phyloP scores from a whole-genome alignment of 1,140 invertebrate species.

The Heliconius congener region DNA sequence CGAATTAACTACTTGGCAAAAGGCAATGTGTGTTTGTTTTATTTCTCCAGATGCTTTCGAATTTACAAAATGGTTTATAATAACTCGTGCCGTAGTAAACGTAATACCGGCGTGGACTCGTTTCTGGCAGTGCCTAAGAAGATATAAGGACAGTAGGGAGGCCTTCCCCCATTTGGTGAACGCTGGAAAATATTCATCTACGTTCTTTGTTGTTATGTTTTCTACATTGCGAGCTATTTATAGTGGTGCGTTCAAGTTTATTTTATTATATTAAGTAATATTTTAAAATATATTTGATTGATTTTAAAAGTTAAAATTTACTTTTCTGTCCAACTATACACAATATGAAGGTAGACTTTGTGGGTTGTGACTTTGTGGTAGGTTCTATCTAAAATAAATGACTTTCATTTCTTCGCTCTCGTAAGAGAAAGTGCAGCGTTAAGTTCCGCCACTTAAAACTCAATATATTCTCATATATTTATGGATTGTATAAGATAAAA shows the following conservation, averaged over 20 bases:
- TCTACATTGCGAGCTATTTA: constrained; percentile 86
- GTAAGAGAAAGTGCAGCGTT: too few species aligned
- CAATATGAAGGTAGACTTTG: too few species aligned
- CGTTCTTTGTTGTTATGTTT: constrained; percentile 96
- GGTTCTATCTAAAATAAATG: too few species aligned
- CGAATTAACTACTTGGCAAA: too few species aligned
- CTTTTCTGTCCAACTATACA: too few species aligned
- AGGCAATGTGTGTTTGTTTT: not conserved
- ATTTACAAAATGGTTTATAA: constrained; percentile 84
- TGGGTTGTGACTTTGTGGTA: too few species aligned
- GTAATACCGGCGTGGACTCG: constrained; percentile 98
- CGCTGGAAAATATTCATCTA: constrained; percentile 99
- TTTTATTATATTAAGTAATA: not conserved
- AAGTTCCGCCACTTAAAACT: too few species aligned
- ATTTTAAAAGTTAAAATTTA: too few species aligned
- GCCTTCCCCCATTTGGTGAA: constrained; percentile 98
- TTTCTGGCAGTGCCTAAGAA: constrained; percentile 97
- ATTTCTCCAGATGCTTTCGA: constrained; percentile 81
- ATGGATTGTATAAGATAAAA: not conserved
- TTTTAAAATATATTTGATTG: too few species aligned
- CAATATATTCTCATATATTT: too few species aligned
- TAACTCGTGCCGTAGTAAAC: constrained; percentile 90
- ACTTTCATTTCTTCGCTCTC: too few species aligned
- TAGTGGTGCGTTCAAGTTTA: constrained; percentile 48
- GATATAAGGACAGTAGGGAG: constrained; percentile 94